A percentile compares a stretch with the other conserved stretches of the same genome.
These are phyloP conservation scores for Scortum barcoo DNA, from an alignment of 2,113 vertebrate species.

Conservation along the genomic window DNA sequence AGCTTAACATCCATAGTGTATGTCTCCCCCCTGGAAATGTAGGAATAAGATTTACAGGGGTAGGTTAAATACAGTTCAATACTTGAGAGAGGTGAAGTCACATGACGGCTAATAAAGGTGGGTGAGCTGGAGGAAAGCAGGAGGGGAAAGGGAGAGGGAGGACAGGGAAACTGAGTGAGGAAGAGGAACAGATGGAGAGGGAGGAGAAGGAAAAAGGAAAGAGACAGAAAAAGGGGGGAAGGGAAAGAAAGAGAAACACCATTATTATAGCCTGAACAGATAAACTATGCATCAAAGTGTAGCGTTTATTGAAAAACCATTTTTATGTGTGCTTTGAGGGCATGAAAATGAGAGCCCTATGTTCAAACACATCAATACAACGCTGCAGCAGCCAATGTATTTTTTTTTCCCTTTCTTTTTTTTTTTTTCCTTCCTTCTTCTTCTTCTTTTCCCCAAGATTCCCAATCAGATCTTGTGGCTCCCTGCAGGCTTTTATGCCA, in stretches of 20 bases:
- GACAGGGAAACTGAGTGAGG: background rate
- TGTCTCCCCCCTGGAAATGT: conserved; percentile 47
- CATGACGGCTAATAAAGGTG: conserved; percentile 52
- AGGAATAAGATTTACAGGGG: conserved; percentile 65
- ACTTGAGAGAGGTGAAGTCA: conserved; percentile 51
- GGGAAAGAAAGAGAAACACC: conserved; percentile 33
- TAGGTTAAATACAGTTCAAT: conserved; percentile 71
- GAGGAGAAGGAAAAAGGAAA: conserved; percentile 4
- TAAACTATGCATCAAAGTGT: conserved; percentile 75
- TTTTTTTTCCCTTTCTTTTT: conserved; percentile 6
- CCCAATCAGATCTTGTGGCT: conserved; percentile 83
- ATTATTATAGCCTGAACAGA: conserved; percentile 69
- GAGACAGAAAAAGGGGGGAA: background rate
- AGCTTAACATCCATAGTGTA: conserved; percentile 72
- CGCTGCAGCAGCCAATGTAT: conserved; percentile 61
- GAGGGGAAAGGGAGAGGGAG: background rate
- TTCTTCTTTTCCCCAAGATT: conserved; percentile 69
- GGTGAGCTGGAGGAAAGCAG: conserved; percentile 6
- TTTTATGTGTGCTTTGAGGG: conserved; percentile 76
- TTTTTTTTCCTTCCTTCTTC: background rate
- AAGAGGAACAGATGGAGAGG: conserved; percentile 7
- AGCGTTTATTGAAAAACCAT: conserved; percentile 72
- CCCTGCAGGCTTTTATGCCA: conserved; percentile 83
- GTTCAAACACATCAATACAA: conserved; percentile 77
- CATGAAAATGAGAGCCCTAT: conserved; percentile 75